A percentile compares a stretch with the other conserved stretches of the same genome.
These are phyloP conservation scores for Tupaia chinensis DNA, from an alignment of 2,113 vertebrate species.

Conservation along the genomic window DNA sequence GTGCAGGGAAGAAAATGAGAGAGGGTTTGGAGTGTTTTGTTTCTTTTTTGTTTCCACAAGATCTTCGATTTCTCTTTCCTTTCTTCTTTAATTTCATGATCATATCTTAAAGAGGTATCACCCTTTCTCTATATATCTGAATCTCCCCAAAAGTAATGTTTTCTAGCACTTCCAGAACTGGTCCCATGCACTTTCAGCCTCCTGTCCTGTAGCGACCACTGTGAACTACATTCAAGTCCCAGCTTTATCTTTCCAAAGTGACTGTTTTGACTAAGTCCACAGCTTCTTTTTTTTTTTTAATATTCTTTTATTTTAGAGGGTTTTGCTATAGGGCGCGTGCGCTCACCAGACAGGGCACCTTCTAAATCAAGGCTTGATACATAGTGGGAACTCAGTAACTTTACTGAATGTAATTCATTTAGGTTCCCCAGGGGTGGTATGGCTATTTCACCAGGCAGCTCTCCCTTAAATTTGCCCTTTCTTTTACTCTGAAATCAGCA, in stretches of 20 bases:
- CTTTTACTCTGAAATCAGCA: not conserved
- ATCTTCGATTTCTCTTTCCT: not conserved
- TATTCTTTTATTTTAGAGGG: too few species aligned
- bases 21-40: not conserved
- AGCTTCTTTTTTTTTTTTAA: not conserved
- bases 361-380: not conserved
- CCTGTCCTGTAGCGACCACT: not conserved
- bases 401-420: not conserved
- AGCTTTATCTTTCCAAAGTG: not conserved
- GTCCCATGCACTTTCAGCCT: not conserved
- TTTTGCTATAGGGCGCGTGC: too few species aligned
- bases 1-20: not conserved
- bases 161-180: not conserved
- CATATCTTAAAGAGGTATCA: not conserved
- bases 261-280: not conserved
- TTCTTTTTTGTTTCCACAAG: not conserved
- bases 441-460: too few species aligned
- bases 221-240: not conserved
- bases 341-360: too few species aligned
- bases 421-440: not conserved
- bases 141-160: not conserved
- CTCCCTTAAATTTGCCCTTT: not conserved
- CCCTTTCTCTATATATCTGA: not conserved
- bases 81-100: not conserved
- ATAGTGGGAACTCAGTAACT: not conserved